A percentile compares a stretch with the other conserved stretches of the same genome.
Conservation (phyloP, 2,797 vertebrate genomes). For the Babyrousa celebensis region DNA sequence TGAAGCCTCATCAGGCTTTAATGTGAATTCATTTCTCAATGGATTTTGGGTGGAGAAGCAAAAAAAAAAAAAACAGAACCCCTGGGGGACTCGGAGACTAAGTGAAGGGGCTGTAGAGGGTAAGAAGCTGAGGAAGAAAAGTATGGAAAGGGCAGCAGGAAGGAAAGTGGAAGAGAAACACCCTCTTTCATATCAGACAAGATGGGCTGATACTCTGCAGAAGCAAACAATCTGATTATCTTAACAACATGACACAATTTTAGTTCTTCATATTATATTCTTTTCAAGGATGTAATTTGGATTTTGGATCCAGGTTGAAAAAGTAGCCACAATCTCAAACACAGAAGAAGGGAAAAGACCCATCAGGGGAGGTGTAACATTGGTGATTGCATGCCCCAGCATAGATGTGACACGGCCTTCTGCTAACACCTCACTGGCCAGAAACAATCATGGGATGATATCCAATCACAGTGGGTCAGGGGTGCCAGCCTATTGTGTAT, state of each 20-base stretch:
- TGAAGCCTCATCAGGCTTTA: neutral
- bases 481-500: neutral
- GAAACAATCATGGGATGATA: neutral
- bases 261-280: accelerated
- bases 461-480: neutral
- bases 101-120: accelerated
- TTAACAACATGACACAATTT: accelerated
- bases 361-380: neutral
- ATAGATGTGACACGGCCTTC: neutral
- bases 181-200: neutral
- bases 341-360: accelerated
- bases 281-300: accelerated
- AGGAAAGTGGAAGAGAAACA: neutral
- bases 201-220: accelerated
- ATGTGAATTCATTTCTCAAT: neutral
- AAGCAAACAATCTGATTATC: neutral
- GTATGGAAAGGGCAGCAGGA: neutral
- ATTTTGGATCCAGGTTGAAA: no score
- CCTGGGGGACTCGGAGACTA: accelerated
- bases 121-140: neutral
- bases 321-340: neutral
- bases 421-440: neutral
- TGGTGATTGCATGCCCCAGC: accelerated
- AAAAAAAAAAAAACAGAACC: neutral
- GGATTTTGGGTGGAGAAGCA: neutral